These are phyloP conservation scores for Thalassoma bifasciatum DNA, from an alignment of 2,113 vertebrate genomes.

Conservation along the genomic window DNA sequence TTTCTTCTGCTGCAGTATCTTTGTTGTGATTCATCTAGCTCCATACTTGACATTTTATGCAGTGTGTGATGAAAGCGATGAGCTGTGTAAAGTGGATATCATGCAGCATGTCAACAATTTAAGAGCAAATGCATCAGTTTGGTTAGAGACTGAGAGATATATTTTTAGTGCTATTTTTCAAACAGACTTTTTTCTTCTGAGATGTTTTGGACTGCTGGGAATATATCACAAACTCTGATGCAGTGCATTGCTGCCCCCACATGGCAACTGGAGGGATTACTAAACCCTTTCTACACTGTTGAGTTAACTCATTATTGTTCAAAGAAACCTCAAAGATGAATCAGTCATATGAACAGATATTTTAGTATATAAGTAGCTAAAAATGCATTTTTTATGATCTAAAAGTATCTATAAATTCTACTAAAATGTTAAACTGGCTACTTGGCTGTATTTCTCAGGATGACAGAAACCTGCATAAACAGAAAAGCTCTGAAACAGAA, in stretches of 20 bases:
- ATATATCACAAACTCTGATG: neutral
- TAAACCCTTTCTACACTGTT: neutral
- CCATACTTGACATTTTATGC: neutral
- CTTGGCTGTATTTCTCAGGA: too few relatives aligned
- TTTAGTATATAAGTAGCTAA: too few relatives aligned
- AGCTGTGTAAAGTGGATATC: neutral
- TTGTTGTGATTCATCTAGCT: neutral
- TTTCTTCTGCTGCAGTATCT: neutral
- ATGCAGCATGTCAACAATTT: constrained; percentile 1
- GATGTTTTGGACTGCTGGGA: neutral
- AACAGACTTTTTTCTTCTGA: neutral
- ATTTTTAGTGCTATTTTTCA: neutral
- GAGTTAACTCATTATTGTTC: too few relatives aligned
- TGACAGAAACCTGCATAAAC: too few relatives aligned
- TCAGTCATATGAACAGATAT: too few relatives aligned
- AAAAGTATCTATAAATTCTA: too few relatives aligned
- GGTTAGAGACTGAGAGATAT: neutral
- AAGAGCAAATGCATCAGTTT: constrained; percentile 18
- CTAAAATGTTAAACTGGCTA: too few relatives aligned
- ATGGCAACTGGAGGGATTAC: constrained; percentile 21
- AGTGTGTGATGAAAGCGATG: neutral
- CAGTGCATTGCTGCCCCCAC: constrained; percentile 72
- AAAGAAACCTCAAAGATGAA: too few relatives aligned
- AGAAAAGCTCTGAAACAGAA: too few relatives aligned
- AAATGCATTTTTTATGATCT: too few relatives aligned